Conservation (phyloP, 37 sponge, comb jelly and placozoan species). For the Ianthella basta region DNA sequence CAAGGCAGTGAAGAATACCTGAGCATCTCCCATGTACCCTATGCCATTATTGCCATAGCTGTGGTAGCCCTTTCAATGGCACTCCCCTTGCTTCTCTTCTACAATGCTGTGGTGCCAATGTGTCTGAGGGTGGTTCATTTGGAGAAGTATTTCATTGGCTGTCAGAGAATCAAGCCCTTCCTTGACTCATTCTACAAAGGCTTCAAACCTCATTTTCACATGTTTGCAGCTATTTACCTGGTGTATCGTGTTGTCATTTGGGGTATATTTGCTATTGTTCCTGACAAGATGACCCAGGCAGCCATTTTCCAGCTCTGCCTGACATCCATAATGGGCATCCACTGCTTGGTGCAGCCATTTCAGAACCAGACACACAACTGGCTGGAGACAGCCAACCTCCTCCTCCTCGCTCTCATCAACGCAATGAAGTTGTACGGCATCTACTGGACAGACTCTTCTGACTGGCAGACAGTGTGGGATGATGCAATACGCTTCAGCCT, state of each 20-base stretch:
- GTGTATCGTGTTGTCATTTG: not conserved
- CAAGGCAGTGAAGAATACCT: not conserved
- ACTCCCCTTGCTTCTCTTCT: not conserved
- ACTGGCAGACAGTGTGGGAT: no score
- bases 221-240: constrained; percentile 11
- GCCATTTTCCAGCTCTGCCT: not conserved
- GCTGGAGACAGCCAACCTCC: constrained; percentile 1
- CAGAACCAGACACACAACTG: not conserved
- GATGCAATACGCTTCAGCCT: not conserved
- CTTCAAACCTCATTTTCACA: not conserved
- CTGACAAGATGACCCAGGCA: not conserved
- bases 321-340: not conserved
- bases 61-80: not conserved
- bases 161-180: not conserved
- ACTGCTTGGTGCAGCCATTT: constrained; percentile 21
- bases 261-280: not conserved
- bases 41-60: not conserved
- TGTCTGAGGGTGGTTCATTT: not conserved
- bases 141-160: not conserved
- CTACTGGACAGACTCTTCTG: no score
- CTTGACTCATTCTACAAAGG: constrained; percentile 25
- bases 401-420: constrained; percentile 3
- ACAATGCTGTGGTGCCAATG: not conserved
- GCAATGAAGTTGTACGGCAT: not conserved
- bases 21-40: not conserved